Base-by-base conservation (phyloP, 2,113 vertebrate genomes). In the Hystrix brachyura region DNA sequence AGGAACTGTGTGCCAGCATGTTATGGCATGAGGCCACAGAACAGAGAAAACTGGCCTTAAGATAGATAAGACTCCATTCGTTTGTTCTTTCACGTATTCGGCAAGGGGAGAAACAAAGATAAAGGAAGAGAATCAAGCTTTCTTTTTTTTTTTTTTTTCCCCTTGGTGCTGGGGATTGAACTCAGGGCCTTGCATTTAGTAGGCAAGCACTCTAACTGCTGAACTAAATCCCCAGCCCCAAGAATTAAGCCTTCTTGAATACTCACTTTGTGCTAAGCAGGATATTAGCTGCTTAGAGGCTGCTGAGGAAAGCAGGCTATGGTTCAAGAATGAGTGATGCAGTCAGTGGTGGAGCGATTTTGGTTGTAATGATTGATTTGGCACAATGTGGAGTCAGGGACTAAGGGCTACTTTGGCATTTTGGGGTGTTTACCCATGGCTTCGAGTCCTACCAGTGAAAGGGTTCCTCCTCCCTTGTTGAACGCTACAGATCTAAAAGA, bases 1-100 rank as follows among this genome's bases (percentile, higher is more conserved):
- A 87, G 51, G 34, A 18, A 43, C 21, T 46, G 6, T 46, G 4
- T 80, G 23, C 4, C 25, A 34, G 27, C 62, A 34, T 57, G 8
- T 62, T 92, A 32, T 80, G 4, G 27, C 69, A 69, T 2, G 23
- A 69, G 34, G 21, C 57, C 15, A 14, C 1, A 9, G 43, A 82
- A 90, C 51, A 86, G 32, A 82, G 74, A 85, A 90, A 95, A 71
- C 3, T 14, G 19, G 25, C 29, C 25, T 38, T 65, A 57, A 72
- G n/a, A 32, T 25, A 80, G 48, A 79, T 27, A 86, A 25, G 12
- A 94, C 46, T 80, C 74, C 17, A 83, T 53, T 80, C 7, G 3
- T 32, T 84, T 71, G 23, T 85, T 96, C 25, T 79, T 83, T 65
- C 25, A 60, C 60, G 72, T 48, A 94, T 60, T 96, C 3, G 32